Base-by-base conservation (phyloP, 2,113 vertebrate genomes). In the Baryphthengus martii region DNA sequence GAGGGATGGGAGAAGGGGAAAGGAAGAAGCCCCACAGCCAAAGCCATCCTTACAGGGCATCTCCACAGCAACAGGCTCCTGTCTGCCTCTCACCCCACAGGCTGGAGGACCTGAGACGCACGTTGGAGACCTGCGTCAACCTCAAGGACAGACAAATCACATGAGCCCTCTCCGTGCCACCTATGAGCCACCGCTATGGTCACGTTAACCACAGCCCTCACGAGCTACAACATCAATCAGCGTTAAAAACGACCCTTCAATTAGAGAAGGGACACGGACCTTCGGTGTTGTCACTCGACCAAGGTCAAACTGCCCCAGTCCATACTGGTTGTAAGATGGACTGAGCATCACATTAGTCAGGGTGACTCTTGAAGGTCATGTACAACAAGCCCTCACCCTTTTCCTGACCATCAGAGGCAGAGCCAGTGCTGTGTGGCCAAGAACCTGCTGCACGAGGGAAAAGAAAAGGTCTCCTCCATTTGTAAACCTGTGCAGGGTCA, bases 1-100 rank as follows among this genome's bases (percentile, higher is more conserved):
- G 44, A 72, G 75, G 37, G 63, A 39, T 2, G 3, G 53, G 42
- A 92, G 68, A 94, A 65, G 10, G 39, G 23, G 20, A 14, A 76
- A 37, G 1, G 5, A 63, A 83, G 66, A 59, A 59, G 68, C 7
- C 25, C 24, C 40, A 10, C 9, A 17, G 53, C 8, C 3, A 3
- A 89, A 77, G 16, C 10, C 6, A 1, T 28, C 47, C 50, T 61
- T 21, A 3, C 2, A 11, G 29, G 11, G 12, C 19, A 70, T 15
- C 42, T 74, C 42, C 33, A 33, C 0, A 9, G 67, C 0, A 0
- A 85, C 1, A 2, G 0, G 2, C 14, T 80, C 21, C 72, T 15
- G 6, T 11, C 47, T n/a, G 53, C n/a, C 42, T 31, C 67, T 55
- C 2, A 25, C 18, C 10, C 23, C 1, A 1, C 26, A 35, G 35